Conservation (phyloP, 2,888 invertebrate genomes). For the Euplexia lucipara region DNA sequence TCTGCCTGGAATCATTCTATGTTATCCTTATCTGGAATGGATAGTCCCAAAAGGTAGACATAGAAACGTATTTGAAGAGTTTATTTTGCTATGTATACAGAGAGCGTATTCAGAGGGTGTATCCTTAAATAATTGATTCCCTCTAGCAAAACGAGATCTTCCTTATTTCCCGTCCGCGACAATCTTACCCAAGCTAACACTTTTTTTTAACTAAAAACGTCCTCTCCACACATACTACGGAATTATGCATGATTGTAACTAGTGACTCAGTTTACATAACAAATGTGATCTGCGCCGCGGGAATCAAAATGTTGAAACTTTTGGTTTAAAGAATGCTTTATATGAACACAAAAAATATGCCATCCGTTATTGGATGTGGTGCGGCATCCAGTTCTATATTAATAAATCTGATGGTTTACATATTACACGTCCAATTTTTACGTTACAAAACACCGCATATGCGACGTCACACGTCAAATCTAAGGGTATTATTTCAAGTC, state of each 20-base stretch:
- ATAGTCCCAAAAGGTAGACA: slow-evolving; percentile 26
- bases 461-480: slow-evolving; percentile 21
- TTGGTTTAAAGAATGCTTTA: slow-evolving; percentile 31
- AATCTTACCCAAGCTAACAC: slow-evolving; percentile 42
- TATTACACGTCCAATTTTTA: slow-evolving; percentile 12
- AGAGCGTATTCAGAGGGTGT: slow-evolving; percentile 46
- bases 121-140: slow-evolving; percentile 68
- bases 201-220: slow-evolving; percentile 44
- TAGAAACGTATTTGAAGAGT: slow-evolving; percentile 28
- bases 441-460: slow-evolving; percentile 22
- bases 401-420: slow-evolving; percentile 9
- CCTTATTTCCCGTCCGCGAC: slow-evolving; percentile 55
- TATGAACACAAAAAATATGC: slow-evolving; percentile 1
- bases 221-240: slow-evolving; percentile 20
- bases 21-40: slow-evolving; percentile 3
- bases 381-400: slow-evolving; percentile 6
- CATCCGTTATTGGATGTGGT: slow-evolving; percentile 2
- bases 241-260: slow-evolving; percentile 59
- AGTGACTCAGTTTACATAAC: slow-evolving; percentile 58
- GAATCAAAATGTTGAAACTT: slow-evolving; percentile 45
- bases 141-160: slow-evolving; percentile 55
- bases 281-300: slow-evolving; percentile 42
- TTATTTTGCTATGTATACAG: slow-evolving; percentile 38
- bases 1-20: slow-evolving; percentile 1
- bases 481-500: slow-evolving; percentile 37